Evolutionary conservation across 2,888 invertebrate species (phyloP).

Genomic region (Amiota mariae): DNA sequence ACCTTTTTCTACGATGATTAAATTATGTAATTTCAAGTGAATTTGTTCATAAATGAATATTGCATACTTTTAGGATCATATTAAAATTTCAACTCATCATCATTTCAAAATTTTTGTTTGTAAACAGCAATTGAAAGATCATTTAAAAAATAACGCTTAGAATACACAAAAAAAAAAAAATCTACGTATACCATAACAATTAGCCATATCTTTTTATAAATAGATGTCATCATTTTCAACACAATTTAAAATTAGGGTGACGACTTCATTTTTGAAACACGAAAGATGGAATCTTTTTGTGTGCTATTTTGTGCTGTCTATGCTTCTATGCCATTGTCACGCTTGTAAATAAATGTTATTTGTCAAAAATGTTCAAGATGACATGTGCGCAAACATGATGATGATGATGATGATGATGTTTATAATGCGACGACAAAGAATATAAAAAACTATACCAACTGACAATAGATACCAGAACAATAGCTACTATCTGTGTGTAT

Average conservation of each 20-base stretch:
- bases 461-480: background rate
- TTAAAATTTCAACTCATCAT: background rate
- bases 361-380: slow-evolving; percentile 59
- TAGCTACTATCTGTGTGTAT: no score
- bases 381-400: slow-evolving; percentile 63
- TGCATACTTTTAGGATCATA: slow-evolving; percentile 19
- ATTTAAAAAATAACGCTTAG: background rate
- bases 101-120: background rate
- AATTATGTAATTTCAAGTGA: no score
- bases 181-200: slow-evolving; percentile 15
- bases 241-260: slow-evolving; percentile 6
- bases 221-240: background rate
- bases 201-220: slow-evolving; percentile 8
- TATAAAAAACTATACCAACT: slow-evolving; percentile 1
- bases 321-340: slow-evolving; percentile 53
- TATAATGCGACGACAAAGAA: slow-evolving; percentile 38
- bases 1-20: no score
- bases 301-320: no score
- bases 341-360: slow-evolving; percentile 53
- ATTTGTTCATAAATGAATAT: background rate
- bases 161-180: background rate
- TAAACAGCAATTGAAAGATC: background rate
- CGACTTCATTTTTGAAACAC: background rate
- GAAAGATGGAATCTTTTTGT: background rate
- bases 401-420: background rate